phyloP scores from a whole-genome alignment of 1,140 invertebrate genomes.

The Nebria ingens region DNA sequence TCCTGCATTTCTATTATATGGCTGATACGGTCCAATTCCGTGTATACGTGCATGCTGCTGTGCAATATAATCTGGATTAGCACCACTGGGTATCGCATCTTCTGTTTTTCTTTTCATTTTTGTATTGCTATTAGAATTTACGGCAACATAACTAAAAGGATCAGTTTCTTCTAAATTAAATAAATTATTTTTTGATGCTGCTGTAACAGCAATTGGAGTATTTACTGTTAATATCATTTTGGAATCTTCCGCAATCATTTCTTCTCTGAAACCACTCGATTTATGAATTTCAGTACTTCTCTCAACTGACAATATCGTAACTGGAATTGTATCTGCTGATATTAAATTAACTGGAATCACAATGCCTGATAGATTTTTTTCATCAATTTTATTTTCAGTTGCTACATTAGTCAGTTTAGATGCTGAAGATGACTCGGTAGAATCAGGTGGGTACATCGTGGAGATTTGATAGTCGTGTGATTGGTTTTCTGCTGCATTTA shows the following conservation, averaged over 20 bases:
- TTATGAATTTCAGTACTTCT: constrained; percentile 4
- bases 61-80: constrained; percentile 23
- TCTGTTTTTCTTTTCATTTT: constrained; percentile 23
- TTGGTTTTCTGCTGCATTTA: constrained; percentile 22
- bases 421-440: constrained; percentile 17
- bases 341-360: not conserved
- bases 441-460: constrained; percentile 27
- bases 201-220: constrained; percentile 36
- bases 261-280: not conserved
- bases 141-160: constrained; percentile 34
- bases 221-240: constrained; percentile 36
- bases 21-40: constrained; percentile 31
- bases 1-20: constrained; percentile 35
- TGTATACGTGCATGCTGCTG: constrained; percentile 17
- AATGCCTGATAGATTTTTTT: not conserved
- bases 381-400: constrained; percentile 16
- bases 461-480: constrained; percentile 27
- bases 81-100: constrained; percentile 21
- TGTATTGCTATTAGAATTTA: constrained; percentile 13
- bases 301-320: not conserved
- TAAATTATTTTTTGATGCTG: constrained; percentile 42
- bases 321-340: constrained; percentile 10
- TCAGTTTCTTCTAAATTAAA: constrained; percentile 43
- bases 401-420: constrained; percentile 28
- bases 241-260: not conserved